Evolutionary conservation across 2,113 vertebrate genomes (phyloP).

Genomic region (Pelecanus crispus): DNA sequence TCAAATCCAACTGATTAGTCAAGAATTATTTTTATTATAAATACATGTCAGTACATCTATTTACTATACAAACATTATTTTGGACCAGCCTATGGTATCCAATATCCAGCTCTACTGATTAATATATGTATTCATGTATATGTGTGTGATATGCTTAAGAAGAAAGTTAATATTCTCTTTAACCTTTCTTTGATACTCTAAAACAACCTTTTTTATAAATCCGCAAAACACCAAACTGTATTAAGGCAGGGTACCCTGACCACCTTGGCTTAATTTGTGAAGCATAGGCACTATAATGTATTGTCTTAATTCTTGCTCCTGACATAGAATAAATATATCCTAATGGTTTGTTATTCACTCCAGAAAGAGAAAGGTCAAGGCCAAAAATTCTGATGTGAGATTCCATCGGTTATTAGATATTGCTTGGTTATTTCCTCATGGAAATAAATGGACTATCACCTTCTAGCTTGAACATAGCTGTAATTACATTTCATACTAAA

Average conservation of each 20-base stretch:
- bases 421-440: not conserved
- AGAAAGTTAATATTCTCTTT: not conserved
- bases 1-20: not conserved
- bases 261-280: not conserved
- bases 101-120: not conserved
- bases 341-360: not conserved
- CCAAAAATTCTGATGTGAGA: not conserved
- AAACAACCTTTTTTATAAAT: not conserved
- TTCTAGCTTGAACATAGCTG: not conserved
- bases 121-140: not conserved
- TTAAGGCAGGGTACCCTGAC: not conserved
- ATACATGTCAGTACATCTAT: not conserved
- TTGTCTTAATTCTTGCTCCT: not conserved
- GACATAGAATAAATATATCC: not conserved
- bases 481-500: not conserved
- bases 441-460: not conserved
- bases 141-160: not conserved
- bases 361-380: not conserved
- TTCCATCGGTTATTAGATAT: not conserved
- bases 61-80: not conserved
- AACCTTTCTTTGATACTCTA: not conserved
- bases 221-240: not conserved
- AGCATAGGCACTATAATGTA: not conserved
- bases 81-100: not conserved
- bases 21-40: not conserved